Conservation (phyloP, 2,797 vertebrate species). For the Phataginus tricuspis region DNA sequence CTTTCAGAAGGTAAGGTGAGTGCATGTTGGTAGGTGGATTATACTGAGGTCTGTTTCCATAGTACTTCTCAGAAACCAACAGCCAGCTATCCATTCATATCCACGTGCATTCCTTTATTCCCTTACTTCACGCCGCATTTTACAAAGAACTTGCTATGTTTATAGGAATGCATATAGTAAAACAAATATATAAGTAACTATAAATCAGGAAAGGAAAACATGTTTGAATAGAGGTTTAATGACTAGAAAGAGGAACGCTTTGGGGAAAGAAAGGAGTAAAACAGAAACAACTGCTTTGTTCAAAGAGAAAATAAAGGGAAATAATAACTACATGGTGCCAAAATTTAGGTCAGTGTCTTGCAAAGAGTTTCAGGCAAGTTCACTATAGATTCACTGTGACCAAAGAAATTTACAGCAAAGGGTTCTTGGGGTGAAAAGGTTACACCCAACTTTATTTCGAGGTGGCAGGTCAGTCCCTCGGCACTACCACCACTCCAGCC, state of each 20-base stretch:
- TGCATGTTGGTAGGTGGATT: neutral
- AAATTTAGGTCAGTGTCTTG: neutral
- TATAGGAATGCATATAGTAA: neutral
- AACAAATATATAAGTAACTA: neutral
- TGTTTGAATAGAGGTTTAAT: neutral
- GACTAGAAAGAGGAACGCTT: neutral
- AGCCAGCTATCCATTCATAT: neutral
- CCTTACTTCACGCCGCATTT: neutral
- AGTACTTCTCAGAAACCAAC: neutral
- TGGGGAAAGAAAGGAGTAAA: neutral
- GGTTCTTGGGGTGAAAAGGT: too few species aligned
- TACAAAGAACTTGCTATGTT: neutral
- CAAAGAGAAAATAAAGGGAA: neutral
- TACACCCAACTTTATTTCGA: too few species aligned
- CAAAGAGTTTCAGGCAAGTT: too few species aligned
- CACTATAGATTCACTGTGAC: too few species aligned
- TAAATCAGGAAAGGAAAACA: neutral
- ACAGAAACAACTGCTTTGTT: neutral
- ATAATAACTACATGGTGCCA: neutral
- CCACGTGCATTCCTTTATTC: neutral
- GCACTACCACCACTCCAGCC: too few species aligned
- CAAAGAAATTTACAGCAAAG: too few species aligned
- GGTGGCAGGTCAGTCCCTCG: too few species aligned
- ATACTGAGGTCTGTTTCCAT: neutral
- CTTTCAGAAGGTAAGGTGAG: neutral